These are phyloP conservation scores for Syrmaticus mikado DNA, from an alignment of 2,113 vertebrate genomes.

Conservation along the genomic window DNA sequence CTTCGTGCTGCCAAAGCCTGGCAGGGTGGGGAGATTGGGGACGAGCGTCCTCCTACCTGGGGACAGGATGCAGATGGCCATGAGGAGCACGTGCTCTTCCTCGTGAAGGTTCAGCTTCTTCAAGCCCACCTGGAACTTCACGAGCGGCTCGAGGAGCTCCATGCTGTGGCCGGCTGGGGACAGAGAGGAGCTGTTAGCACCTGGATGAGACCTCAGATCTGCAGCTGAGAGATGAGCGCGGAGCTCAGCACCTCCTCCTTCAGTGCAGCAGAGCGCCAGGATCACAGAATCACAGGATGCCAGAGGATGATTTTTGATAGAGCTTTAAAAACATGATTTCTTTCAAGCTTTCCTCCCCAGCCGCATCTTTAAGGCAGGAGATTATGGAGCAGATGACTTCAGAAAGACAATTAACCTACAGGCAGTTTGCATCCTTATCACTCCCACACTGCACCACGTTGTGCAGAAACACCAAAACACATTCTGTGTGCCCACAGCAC, in stretches of 20 bases:
- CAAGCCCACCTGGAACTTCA: constrained; percentile 96
- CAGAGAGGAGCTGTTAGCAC: neutral
- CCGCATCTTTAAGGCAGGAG: neutral
- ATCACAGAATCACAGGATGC: neutral
- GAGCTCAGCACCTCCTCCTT: neutral
- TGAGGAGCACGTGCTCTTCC: constrained; percentile 95
- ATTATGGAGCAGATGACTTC: neutral
- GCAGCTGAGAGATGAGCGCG: fast-evolving
- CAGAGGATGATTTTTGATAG: fast-evolving
- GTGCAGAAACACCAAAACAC: neutral
- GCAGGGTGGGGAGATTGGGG: fast-evolving
- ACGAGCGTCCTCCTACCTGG: constrained; percentile 81
- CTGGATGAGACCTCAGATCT: neutral
- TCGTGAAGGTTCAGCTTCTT: constrained; percentile 95
- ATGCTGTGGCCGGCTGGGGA: constrained; percentile 90
- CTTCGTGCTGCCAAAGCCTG: fast-evolving
- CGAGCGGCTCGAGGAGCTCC: constrained; percentile 93
- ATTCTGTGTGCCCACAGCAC: neutral
- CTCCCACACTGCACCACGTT: fast-evolving
- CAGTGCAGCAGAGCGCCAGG: neutral
- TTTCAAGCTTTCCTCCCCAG: too few species aligned
- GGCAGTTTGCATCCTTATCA: neutral
- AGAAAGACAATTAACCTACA: neutral
- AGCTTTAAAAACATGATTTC: neutral
- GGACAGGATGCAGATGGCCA: constrained; percentile 98